phyloP scores from a whole-genome alignment of 2,113 vertebrate species.

The Loxodonta africana region DNA sequence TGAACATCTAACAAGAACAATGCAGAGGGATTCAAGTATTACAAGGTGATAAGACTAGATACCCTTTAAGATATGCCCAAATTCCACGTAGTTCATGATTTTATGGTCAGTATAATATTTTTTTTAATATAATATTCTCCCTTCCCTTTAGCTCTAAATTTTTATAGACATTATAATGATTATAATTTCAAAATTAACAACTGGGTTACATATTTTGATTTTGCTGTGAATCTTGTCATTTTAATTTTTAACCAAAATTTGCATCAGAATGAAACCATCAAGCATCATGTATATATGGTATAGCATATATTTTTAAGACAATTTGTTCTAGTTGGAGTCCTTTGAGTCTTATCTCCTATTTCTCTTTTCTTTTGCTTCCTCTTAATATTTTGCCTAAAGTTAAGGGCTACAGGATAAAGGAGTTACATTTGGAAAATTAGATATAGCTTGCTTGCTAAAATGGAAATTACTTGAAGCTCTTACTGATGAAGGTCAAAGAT shows the following conservation, averaged over 20 bases:
- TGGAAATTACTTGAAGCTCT: not conserved
- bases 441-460: not conserved
- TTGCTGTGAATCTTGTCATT: not conserved
- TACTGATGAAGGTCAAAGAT: not conserved
- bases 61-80: not conserved
- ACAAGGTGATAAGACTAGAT: not conserved
- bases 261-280: not conserved
- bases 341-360: not conserved
- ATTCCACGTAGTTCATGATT: not conserved
- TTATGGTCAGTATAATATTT: not conserved
- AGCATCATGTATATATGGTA: not conserved
- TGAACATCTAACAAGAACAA: not conserved
- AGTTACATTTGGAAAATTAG: not conserved
- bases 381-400: not conserved
- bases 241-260: constrained; percentile 53
- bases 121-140: not conserved
- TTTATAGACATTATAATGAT: not conserved
- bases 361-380: not conserved
- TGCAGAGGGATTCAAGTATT: not conserved
- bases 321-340: not conserved
- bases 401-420: not conserved
- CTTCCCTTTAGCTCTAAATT: not conserved
- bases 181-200: not conserved
- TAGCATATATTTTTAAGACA: not conserved
- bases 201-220: not conserved